Evolutionary conservation across 2,888 invertebrate genomes (phyloP).

Genomic region (Carabus problematicus): DNA sequence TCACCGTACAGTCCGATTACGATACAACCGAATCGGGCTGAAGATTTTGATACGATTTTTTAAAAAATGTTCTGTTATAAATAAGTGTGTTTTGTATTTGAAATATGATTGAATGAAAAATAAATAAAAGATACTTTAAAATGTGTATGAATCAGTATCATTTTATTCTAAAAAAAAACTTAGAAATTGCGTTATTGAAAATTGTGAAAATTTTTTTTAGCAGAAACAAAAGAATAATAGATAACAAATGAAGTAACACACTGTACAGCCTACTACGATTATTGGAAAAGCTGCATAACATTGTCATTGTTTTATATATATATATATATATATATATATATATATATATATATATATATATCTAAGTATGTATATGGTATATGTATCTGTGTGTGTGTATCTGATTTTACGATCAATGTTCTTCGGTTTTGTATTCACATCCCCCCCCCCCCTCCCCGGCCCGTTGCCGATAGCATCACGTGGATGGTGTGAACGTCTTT

Average conservation of each 20-base stretch:
- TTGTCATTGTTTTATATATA: constrained; percentile 3
- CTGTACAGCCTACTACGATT: too few species aligned
- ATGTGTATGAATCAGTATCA: too few species aligned
- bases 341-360: too few species aligned
- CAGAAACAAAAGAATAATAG: too few species aligned
- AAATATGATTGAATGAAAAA: constrained; percentile 1
- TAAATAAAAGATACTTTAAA: too few species aligned
- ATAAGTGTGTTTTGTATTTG: neutral
- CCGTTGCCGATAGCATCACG: neutral
- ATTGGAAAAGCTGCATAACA: too few species aligned
- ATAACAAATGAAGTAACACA: too few species aligned
- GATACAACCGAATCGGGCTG: constrained; percentile 47
- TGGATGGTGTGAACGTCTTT: constrained; percentile 21
- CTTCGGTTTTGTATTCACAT: neutral
- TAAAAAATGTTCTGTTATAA: neutral
- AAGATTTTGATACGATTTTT: constrained; percentile 50
- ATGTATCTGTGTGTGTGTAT: neutral
- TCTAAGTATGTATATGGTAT: neutral
- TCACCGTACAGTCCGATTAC: constrained; percentile 28
- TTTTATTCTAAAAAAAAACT: too few species aligned
- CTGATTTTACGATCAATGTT: neutral
- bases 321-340: constrained; percentile 4
- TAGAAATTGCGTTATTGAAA: too few species aligned
- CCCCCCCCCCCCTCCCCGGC: neutral
- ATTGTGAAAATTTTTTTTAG: too few species aligned